Conservation (phyloP, 30 jellyfish, hydroid and myxozoan species). For the Aurelia sp. region DNA sequence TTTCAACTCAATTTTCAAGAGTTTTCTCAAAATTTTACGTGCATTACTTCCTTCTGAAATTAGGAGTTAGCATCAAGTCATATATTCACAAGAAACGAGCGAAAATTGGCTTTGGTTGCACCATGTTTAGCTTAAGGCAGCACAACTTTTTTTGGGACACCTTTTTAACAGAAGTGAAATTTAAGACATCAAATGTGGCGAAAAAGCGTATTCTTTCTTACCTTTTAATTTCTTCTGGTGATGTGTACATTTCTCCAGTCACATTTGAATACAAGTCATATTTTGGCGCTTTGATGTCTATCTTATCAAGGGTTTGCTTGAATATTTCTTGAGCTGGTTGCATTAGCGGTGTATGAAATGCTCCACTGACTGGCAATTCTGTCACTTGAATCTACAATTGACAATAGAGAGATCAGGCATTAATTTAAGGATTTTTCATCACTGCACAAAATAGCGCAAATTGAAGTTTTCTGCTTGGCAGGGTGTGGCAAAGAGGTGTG, state of each 20-base stretch:
- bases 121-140: background rate
- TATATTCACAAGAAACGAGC: too few relatives aligned
- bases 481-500: too few relatives aligned
- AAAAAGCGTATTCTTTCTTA: background rate
- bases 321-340: slow-evolving; percentile 81
- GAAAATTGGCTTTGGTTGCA: too few relatives aligned
- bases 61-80: too few relatives aligned
- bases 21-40: too few relatives aligned
- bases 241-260: slow-evolving; percentile 83
- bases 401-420: background rate
- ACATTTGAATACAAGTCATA: slow-evolving; percentile 82
- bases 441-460: too few relatives aligned
- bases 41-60: too few relatives aligned
- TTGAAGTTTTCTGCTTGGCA: too few relatives aligned
- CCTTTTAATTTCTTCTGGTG: slow-evolving; percentile 76
- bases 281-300: slow-evolving; percentile 67
- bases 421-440: too few relatives aligned
- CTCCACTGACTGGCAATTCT: slow-evolving; percentile 93
- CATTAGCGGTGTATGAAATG: slow-evolving; percentile 97
- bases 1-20: too few relatives aligned
- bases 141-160: background rate
- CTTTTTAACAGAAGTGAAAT: too few relatives aligned
- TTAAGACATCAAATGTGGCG: too few relatives aligned
- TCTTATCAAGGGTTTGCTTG: slow-evolving; percentile 61
- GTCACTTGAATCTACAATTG: slow-evolving; percentile 43